Percentiles rank a stretch among this genome's conserved stretches.
phyloP scores from a whole-genome alignment of 2,888 invertebrate genomes.

The Andrena hattorfiana region DNA sequence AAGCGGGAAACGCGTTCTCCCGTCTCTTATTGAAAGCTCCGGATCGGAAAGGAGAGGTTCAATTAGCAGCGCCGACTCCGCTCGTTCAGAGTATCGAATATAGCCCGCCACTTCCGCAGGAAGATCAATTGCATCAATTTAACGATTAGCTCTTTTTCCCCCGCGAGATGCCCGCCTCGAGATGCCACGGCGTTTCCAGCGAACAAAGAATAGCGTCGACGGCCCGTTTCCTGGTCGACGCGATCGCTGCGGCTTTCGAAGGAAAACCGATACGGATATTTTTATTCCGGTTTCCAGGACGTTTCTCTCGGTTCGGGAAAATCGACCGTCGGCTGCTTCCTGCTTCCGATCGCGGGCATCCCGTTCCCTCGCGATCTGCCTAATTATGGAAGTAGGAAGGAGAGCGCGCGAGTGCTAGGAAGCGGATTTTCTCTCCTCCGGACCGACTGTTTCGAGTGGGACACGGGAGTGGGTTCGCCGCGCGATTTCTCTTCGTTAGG shows the following conservation, averaged over 20 bases:
- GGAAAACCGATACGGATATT: slow-evolving; percentile 2
- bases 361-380: slow-evolving; percentile 24
- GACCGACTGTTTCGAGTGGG: slow-evolving; percentile 2
- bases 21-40: slow-evolving; percentile 26
- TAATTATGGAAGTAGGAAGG: slow-evolving; percentile 62
- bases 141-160: slow-evolving; percentile 55
- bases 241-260: neutral
- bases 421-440: slow-evolving; percentile 42
- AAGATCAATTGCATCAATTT: slow-evolving; percentile 69
- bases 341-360: slow-evolving; percentile 32
- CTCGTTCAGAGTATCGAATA: slow-evolving; percentile 60
- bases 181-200: neutral
- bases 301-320: neutral
- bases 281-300: neutral
- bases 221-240: neutral
- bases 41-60: slow-evolving; percentile 57
- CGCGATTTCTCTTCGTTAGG: slow-evolving; percentile 54
- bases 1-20: slow-evolving; percentile 51
- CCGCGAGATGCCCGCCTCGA: neutral
- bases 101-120: slow-evolving; percentile 62
- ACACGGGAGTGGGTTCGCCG: neutral
- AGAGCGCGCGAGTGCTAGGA: slow-evolving; percentile 37
- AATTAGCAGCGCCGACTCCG: slow-evolving; percentile 60
- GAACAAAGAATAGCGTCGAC: neutral
- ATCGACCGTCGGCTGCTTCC: slow-evolving; percentile 15